Evolutionary conservation across 2,888 invertebrate species (phyloP).

Genomic region (Megalurothrips usitatus): DNA sequence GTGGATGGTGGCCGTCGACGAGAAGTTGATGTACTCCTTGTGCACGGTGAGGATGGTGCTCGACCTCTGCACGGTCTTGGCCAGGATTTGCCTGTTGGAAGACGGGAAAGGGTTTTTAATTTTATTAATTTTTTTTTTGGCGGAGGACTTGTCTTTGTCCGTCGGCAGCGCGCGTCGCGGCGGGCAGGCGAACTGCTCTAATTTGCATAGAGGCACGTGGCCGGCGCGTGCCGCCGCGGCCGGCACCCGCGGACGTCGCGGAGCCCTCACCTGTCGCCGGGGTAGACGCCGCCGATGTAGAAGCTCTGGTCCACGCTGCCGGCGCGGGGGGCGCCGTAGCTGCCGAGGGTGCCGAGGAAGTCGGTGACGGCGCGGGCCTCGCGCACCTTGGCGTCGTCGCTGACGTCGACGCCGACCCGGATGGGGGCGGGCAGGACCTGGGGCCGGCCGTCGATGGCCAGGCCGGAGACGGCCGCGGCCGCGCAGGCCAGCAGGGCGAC

Average conservation of each 20-base stretch:
- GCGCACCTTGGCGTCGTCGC: neutral
- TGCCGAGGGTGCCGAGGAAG: neutral
- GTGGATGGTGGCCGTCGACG: neutral
- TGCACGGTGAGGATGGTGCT: neutral
- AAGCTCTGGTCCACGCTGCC: neutral
- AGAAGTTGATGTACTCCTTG: neutral
- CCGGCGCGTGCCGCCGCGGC: no score
- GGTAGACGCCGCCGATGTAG: neutral
- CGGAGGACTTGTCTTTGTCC: no score
- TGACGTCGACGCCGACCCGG: neutral
- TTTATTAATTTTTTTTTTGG: neutral
- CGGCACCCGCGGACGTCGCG: neutral
- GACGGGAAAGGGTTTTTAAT: neutral
- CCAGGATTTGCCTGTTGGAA: neutral
- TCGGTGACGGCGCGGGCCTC: constrained; percentile 10
- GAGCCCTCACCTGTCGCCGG: neutral
- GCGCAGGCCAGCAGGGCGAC: constrained; percentile 18
- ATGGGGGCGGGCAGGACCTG: neutral
- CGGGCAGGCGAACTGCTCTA: no score
- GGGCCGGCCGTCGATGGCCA: neutral
- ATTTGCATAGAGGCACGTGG: no score
- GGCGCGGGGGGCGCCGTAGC: neutral
- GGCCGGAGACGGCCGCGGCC: neutral
- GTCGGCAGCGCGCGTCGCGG: no score
- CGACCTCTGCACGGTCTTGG: neutral